These are phyloP conservation scores for Ophiodon elongatus DNA, from an alignment of 2,113 vertebrate species.

Conservation along the genomic window DNA sequence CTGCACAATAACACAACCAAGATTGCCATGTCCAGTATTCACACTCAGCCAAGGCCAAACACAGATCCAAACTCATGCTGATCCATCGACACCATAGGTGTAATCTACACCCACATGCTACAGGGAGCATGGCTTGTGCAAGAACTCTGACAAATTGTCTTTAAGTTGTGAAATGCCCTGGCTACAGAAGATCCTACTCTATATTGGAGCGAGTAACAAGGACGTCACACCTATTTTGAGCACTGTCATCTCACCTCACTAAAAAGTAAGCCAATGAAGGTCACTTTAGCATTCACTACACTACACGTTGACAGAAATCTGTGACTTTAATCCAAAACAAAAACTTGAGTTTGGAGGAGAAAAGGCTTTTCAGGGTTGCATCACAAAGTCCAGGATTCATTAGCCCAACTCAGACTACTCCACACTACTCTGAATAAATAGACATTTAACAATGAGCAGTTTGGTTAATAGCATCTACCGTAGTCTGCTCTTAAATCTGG, in stretches of 20 bases:
- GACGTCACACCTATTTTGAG: background rate
- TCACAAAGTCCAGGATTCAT: background rate
- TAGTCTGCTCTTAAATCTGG: constrained; percentile 15
- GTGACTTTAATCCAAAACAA: background rate
- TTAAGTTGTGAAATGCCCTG: background rate
- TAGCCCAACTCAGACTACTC: background rate
- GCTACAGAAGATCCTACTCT: background rate
- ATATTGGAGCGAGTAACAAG: background rate
- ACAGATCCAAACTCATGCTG: constrained; percentile 56
- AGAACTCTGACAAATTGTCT: background rate
- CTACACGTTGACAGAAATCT: background rate
- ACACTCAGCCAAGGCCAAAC: constrained; percentile 34
- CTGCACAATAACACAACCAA: constrained; percentile 21
- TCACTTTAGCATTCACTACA: background rate
- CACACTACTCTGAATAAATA: background rate
- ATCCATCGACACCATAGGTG: background rate
- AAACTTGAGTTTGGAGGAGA: background rate
- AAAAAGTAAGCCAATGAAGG: background rate
- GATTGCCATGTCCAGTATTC: constrained; percentile 22
- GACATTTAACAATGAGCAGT: constrained; percentile 35
- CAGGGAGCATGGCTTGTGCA: constrained; percentile 8
- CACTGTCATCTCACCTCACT: background rate
- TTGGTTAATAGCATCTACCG: constrained; percentile 66
- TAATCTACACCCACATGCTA: constrained; percentile 9
- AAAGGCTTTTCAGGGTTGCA: background rate